phyloP scores from a whole-genome alignment of 2,888 invertebrate species.

The Corbicula japonica region DNA sequence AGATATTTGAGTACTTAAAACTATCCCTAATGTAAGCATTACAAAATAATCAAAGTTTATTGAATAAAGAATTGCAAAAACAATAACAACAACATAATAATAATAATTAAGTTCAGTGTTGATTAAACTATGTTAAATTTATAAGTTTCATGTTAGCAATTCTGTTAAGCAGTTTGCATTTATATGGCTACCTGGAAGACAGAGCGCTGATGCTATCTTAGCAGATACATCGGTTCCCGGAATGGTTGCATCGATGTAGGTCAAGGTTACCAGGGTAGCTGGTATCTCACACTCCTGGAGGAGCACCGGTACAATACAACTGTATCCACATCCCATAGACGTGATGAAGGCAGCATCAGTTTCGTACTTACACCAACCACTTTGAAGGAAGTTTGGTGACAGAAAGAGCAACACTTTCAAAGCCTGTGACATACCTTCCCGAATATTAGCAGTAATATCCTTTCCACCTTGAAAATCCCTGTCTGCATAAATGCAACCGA shows the following conservation, averaged over 20 bases:
- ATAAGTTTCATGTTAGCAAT: too few relatives aligned
- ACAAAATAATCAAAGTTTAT: too few relatives aligned
- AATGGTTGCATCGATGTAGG: slow-evolving; percentile 45
- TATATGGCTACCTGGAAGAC: slow-evolving; percentile 27
- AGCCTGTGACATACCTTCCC: slow-evolving; percentile 22
- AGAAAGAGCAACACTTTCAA: slow-evolving; percentile 34
- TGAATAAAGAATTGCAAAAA: too few relatives aligned
- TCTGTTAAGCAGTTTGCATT: too few relatives aligned
- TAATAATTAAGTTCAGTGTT: too few relatives aligned
- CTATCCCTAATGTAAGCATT: too few relatives aligned
- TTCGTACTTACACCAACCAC: slow-evolving; percentile 46
- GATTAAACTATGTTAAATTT: too few relatives aligned
- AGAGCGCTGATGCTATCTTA: slow-evolving; percentile 17
- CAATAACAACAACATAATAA: too few relatives aligned
- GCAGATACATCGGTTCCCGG: slow-evolving; percentile 4
- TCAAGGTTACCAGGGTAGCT: slow-evolving; percentile 36
- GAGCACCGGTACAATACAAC: slow-evolving; percentile 38
- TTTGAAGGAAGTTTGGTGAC: slow-evolving; percentile 35
- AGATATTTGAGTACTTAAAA: too few relatives aligned
- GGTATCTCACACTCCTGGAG: slow-evolving; percentile 48
- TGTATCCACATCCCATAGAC: slow-evolving; percentile 27
- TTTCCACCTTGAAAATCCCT: slow-evolving; percentile 48
- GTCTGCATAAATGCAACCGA: slow-evolving; percentile 36
- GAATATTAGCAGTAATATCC: slow-evolving; percentile 35
- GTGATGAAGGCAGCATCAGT: slow-evolving; percentile 35